These are phyloP conservation scores for Alligator sinensis DNA, from an alignment of 2,113 vertebrate species.

Conservation along the genomic window DNA sequence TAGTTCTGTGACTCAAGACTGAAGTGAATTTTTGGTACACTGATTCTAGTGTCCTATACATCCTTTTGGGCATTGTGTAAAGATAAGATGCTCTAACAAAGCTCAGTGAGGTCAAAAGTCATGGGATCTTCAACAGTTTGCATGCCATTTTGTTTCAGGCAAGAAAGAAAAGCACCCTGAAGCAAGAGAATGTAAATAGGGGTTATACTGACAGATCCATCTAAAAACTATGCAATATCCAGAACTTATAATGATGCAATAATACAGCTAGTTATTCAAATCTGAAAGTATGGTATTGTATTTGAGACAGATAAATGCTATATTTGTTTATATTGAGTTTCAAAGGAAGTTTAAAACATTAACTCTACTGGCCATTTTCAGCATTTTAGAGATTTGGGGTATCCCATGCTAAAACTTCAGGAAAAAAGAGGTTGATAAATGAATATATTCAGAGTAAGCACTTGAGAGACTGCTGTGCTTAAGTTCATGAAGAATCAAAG, in stretches of 20 bases:
- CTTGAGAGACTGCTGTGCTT: neutral
- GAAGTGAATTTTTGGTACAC: slow-evolving; percentile 53
- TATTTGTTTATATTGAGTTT: neutral
- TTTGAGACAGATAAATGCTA: neutral
- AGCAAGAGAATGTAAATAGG: slow-evolving; percentile 41
- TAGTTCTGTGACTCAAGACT: slow-evolving; percentile 71
- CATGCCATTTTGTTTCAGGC: slow-evolving; percentile 34
- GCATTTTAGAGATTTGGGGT: neutral
- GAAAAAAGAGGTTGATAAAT: neutral
- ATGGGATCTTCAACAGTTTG: slow-evolving; percentile 63
- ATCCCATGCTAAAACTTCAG: neutral
- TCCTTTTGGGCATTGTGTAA: slow-evolving; percentile 63
- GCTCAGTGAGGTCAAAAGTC: slow-evolving; percentile 69
- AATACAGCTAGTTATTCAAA: neutral
- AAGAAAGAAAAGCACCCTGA: slow-evolving; percentile 23
- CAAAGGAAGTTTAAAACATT: neutral
- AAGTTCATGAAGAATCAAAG: neutral
- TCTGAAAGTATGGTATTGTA: neutral
- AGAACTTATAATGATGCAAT: neutral
- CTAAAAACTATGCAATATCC: neutral
- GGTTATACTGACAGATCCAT: neutral
- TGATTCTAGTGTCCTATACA: slow-evolving; percentile 59
- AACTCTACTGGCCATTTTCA: neutral
- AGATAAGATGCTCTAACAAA: slow-evolving; percentile 74
- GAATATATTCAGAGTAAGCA: neutral